phyloP scores from a whole-genome alignment of 1,140 invertebrate species.

The Sinella curviseta region DNA sequence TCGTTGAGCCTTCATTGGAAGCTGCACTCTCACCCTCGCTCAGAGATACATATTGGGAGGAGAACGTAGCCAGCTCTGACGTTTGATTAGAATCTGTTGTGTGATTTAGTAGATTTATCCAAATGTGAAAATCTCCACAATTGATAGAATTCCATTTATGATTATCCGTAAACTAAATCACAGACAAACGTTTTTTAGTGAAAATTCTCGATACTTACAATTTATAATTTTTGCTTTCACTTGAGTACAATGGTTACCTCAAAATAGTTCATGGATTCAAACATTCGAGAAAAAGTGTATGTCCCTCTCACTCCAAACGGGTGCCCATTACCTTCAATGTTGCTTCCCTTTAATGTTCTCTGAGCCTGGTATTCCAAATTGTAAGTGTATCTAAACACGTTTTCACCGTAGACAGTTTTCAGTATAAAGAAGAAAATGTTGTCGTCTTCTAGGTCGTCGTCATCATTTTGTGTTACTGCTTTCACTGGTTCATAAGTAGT shows the following conservation, averaged over 20 bases:
- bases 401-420: not conserved
- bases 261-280: not conserved
- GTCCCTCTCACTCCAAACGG: not conserved
- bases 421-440: too few species aligned
- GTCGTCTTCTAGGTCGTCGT: too few species aligned
- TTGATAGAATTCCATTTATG: not conserved
- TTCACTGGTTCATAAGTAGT: not conserved
- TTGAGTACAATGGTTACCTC: not conserved
- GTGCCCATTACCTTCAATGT: too few species aligned
- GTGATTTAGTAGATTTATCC: not conserved
- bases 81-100: not conserved
- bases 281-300: not conserved
- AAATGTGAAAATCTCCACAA: not conserved
- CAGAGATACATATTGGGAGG: not conserved
- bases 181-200: too few species aligned
- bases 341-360: too few species aligned
- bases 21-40: not conserved
- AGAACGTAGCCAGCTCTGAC: not conserved
- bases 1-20: too few species aligned
- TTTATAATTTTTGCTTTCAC: too few species aligned
- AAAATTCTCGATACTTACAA: too few species aligned
- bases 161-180: not conserved
- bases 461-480: not conserved
- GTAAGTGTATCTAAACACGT: not conserved
- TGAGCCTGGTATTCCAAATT: not conserved